A percentile compares a stretch with the other conserved stretches of the same genome.
Evolutionary conservation across 2,888 invertebrate species (phyloP).

Genomic region (Zygaena filipendulae): DNA sequence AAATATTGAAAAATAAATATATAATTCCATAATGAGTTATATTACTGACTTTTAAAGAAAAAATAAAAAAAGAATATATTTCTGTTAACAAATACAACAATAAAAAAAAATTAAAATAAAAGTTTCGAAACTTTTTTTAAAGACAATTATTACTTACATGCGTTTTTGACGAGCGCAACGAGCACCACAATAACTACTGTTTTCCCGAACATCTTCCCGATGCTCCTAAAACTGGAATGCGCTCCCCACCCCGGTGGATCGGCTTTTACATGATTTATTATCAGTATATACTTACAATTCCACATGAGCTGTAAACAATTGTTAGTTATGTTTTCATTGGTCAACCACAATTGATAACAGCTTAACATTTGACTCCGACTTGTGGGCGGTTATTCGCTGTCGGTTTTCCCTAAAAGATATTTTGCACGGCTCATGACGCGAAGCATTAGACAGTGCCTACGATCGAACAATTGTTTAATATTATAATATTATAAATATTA

Average conservation of each 20-base stretch:
- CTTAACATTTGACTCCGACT: too few relatives aligned
- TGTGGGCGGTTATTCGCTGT: constrained; percentile 1
- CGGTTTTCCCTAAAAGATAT: constrained; percentile 3
- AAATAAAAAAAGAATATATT: constrained; percentile 3
- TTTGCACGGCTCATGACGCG: too few relatives aligned
- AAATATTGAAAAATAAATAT: constrained; percentile 6
- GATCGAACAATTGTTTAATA: too few relatives aligned
- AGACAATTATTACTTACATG: constrained; percentile 5
- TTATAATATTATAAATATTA: too few relatives aligned
- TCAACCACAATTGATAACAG: too few relatives aligned
- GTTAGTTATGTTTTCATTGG: too few relatives aligned
- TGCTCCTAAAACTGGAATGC: too few relatives aligned
- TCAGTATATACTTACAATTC: too few relatives aligned
- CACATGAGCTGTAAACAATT: too few relatives aligned
- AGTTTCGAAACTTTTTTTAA: constrained; percentile 2
- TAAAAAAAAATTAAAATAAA: constrained; percentile 2
- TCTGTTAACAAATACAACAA: constrained; percentile 1
- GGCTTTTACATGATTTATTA: too few relatives aligned
- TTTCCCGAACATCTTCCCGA: constrained; percentile 4
- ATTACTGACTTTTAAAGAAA: constrained; percentile 3
- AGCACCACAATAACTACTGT: constrained; percentile 2
- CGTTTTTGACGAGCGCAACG: constrained; percentile 3
- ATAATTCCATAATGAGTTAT: constrained; percentile 4
- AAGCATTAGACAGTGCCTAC: too few relatives aligned
- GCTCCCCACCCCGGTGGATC: too few relatives aligned